These are phyloP conservation scores for Sinocyclocheilus anshuiensis DNA, from an alignment of 2,113 vertebrate species.

Conservation along the genomic window DNA sequence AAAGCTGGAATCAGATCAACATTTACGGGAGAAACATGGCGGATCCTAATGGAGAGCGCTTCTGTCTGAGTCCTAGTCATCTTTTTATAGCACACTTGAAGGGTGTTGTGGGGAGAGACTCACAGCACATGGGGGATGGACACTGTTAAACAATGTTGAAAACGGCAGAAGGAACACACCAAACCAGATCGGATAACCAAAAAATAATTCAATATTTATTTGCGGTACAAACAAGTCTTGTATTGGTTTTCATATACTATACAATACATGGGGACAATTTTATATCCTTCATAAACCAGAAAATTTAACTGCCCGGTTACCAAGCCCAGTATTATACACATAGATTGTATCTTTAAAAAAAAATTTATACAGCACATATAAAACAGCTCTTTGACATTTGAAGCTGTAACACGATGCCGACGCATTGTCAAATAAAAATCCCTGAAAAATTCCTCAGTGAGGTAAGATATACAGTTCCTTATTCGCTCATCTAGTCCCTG, in stretches of 20 bases:
- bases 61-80: too few relatives aligned
- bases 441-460: constrained; percentile 96
- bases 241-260: constrained; percentile 87
- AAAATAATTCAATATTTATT: constrained; percentile 99
- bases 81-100: too few relatives aligned
- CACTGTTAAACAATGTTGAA: not conserved
- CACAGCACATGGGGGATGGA: not conserved
- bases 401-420: constrained; percentile 88
- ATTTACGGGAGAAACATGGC: not conserved
- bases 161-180: constrained; percentile 55
- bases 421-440: constrained; percentile 88
- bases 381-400: constrained; percentile 84
- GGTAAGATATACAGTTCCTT: constrained; percentile 84
- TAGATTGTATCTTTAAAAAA: constrained; percentile 82
- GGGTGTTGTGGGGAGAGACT: too few relatives aligned
- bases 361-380: constrained; percentile 83
- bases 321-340: constrained; percentile 83
- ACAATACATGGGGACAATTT: constrained; percentile 84
- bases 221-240: constrained; percentile 98
- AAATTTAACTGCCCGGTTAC: constrained; percentile 85
- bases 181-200: constrained; percentile 83
- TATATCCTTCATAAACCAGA: constrained; percentile 91
- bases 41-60: too few relatives aligned
- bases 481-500: constrained; percentile 63
- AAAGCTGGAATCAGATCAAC: not conserved